These are phyloP conservation scores for Perca schrenkii DNA, from an alignment of 2,113 vertebrate species.

Conservation along the genomic window DNA sequence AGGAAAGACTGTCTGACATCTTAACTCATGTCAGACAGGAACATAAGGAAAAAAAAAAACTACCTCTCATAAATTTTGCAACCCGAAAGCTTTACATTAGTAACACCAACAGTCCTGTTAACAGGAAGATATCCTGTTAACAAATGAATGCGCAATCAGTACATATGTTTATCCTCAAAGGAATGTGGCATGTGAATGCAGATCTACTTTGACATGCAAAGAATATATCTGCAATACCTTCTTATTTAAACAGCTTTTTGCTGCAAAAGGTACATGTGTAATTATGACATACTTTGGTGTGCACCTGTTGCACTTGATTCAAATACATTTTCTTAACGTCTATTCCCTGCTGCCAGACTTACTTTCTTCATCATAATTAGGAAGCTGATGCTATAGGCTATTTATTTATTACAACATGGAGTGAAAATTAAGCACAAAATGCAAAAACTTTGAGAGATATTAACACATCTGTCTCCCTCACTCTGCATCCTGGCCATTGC, in stretches of 20 bases:
- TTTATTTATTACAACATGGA: neutral
- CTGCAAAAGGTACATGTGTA: neutral
- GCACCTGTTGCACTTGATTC: no score
- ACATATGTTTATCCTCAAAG: neutral
- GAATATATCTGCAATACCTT: neutral
- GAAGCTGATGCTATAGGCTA: neutral
- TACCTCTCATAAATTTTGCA: slow-evolving; percentile 5
- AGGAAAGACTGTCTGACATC: slow-evolving; percentile 32
- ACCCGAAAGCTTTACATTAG: slow-evolving; percentile 2
- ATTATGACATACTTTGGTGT: neutral
- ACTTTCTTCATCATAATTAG: neutral
- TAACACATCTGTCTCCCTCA: neutral
- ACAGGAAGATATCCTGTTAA: neutral
- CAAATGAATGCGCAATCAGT: neutral
- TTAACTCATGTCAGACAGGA: slow-evolving; percentile 9
- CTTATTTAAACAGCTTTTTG: neutral
- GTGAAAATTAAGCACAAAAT: neutral
- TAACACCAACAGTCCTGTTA: neutral
- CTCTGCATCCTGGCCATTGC: neutral
- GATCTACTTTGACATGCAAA: neutral
- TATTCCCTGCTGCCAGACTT: neutral
- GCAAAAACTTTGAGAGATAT: neutral
- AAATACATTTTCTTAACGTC: neutral
- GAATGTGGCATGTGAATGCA: neutral
- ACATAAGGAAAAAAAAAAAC: slow-evolving; percentile 11